These are phyloP conservation scores for Aphidius ervi DNA, from an alignment of 1,140 invertebrate genomes.

Conservation along the genomic window DNA sequence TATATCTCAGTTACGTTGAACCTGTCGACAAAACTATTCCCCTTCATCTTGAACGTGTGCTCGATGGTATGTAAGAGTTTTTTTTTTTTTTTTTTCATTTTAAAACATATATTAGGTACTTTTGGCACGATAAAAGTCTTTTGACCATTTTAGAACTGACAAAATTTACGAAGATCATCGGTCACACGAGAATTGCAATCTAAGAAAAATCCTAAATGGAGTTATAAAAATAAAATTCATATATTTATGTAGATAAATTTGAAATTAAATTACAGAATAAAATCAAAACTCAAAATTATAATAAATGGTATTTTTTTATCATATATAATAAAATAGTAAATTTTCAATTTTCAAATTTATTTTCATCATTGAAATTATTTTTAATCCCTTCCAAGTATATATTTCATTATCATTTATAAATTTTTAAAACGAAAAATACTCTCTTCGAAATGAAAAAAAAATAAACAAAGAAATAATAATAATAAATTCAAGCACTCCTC, in stretches of 20 bases:
- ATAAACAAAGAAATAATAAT: no score
- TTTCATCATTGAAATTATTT: no score
- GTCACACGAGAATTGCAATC: conserved; percentile 20
- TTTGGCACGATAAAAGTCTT: conserved; percentile 14
- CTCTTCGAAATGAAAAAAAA: no score
- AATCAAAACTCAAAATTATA: no score
- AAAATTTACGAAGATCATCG: conserved; percentile 27
- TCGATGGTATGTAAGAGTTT: neutral
- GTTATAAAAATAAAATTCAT: neutral
- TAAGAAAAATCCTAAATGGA: neutral
- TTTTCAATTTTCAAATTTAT: no score
- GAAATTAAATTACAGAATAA: no score
- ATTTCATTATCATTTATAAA: no score
- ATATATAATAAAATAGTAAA: no score
- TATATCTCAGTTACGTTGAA: conserved; percentile 4
- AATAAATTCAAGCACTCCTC: neutral
- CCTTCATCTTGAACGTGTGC: conserved; percentile 8
- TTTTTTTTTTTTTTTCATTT: conserved; percentile 2
- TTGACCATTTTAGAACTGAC: conserved; percentile 22
- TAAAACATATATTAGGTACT: conserved; percentile 9
- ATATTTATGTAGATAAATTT: no score
- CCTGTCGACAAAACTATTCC: conserved; percentile 14
- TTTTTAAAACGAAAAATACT: no score
- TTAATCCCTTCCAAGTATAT: no score
- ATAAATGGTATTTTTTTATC: no score